Evolutionary conservation across 2,113 vertebrate genomes (phyloP).

Genomic region (Atherinomorus stipes): DNA sequence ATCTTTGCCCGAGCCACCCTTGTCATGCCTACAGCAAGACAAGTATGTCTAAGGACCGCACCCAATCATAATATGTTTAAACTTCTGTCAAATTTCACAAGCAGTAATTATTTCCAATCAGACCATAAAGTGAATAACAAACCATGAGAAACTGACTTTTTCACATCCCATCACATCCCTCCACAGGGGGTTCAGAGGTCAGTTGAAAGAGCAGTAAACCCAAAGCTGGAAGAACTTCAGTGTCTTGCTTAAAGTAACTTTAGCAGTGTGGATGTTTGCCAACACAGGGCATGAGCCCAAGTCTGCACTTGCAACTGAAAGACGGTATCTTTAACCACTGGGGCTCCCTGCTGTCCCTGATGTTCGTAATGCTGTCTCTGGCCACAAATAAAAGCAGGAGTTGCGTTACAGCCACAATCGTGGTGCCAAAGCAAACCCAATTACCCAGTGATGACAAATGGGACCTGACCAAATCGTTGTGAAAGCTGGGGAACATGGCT

Average conservation of each 20-base stretch:
- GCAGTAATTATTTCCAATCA: slow-evolving; percentile 28
- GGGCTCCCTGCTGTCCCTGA: slow-evolving; percentile 26
- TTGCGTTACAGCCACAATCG: slow-evolving; percentile 28
- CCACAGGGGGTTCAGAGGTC: slow-evolving; percentile 33
- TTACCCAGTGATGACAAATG: slow-evolving; percentile 42
- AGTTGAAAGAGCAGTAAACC: slow-evolving; percentile 15
- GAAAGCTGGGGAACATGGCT: slow-evolving; percentile 39
- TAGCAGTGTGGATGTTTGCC: slow-evolving; percentile 24
- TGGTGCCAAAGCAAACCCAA: slow-evolving; percentile 57
- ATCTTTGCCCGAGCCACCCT: background rate
- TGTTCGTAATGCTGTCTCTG: slow-evolving; percentile 42
- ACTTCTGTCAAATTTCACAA: slow-evolving; percentile 36
- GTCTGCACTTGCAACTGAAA: slow-evolving; percentile 21
- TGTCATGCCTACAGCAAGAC: no score
- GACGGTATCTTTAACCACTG: slow-evolving; percentile 20
- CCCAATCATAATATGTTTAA: slow-evolving; percentile 20
- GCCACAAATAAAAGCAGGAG: slow-evolving; percentile 63
- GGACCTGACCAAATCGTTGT: slow-evolving; percentile 47
- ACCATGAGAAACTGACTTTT: slow-evolving; percentile 35
- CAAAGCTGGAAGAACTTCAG: slow-evolving; percentile 17
- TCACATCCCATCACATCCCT: slow-evolving; percentile 24
- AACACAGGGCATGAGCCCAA: slow-evolving; percentile 16
- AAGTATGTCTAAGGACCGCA: background rate
- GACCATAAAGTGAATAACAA: slow-evolving; percentile 19
- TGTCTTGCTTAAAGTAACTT: slow-evolving; percentile 47